Percentiles rank a stretch among this genome's conserved stretches.
Evolutionary conservation across 2,113 vertebrate species (phyloP).

Genomic region (Gambusia holbrooki): DNA sequence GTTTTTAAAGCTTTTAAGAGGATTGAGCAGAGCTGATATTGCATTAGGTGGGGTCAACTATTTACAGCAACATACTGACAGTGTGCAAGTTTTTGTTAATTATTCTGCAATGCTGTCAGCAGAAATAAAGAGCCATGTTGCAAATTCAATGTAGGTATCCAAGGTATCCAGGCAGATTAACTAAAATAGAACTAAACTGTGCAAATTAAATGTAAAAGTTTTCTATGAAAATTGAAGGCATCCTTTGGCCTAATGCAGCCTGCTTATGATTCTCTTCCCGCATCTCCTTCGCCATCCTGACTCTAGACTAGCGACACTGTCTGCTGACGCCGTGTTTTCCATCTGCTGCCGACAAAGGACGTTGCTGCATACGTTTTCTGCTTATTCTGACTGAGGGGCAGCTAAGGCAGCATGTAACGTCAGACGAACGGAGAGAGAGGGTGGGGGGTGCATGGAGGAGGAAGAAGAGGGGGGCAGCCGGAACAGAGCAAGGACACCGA

Average conservation of each 20-base stretch:
- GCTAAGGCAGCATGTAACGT: conserved; percentile 17
- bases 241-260: background rate
- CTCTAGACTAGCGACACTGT: conserved; percentile 20
- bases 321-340: background rate
- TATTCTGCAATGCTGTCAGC: background rate
- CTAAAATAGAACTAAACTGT: conserved; percentile 16
- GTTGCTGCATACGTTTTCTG: conserved; percentile 32
- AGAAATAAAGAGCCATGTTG: background rate
- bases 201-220: conserved; percentile 2
- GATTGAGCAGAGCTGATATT: conserved; percentile 55
- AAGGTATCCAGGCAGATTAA: background rate
- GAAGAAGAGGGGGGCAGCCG: background rate
- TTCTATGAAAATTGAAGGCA: background rate
- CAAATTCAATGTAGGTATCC: background rate
- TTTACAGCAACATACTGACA: conserved; percentile 44
- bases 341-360: conserved; percentile 44
- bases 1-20: conserved; percentile 67
- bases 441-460: background rate
- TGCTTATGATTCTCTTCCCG: background rate
- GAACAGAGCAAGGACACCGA: conserved; percentile 17
- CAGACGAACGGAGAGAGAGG: conserved; percentile 9
- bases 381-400: conserved; percentile 38
- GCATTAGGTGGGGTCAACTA: conserved; percentile 39
- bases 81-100: background rate
- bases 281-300: background rate